phyloP scores from a whole-genome alignment of 2,797 vertebrate genomes.

The Enteromius afrohamiltoni region DNA sequence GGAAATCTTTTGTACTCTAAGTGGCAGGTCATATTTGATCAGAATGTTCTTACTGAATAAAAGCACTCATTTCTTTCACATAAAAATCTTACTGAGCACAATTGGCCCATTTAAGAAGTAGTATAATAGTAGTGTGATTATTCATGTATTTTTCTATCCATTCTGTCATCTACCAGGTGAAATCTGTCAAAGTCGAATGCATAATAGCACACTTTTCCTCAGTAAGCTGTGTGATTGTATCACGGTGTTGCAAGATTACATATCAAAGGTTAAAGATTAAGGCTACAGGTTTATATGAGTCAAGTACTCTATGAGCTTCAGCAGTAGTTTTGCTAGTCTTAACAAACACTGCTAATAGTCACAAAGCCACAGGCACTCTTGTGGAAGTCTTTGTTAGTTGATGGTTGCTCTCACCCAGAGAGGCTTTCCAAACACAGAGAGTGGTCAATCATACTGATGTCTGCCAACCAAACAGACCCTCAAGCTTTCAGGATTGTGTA shows the following conservation, averaged over 20 bases:
- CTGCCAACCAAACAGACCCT: background rate
- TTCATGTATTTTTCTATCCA: background rate
- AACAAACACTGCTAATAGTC: background rate
- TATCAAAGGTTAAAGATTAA: background rate
- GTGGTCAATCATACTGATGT: constrained; percentile 41
- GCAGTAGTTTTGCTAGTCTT: background rate
- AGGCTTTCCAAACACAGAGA: constrained; percentile 17
- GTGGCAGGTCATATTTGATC: background rate
- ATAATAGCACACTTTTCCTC: background rate
- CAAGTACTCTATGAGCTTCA: background rate
- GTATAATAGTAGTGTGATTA: background rate
- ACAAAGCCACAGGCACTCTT: background rate
- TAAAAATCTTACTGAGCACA: constrained; percentile 5
- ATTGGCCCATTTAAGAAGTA: background rate
- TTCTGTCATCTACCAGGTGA: background rate
- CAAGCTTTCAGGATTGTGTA: constrained; percentile 24
- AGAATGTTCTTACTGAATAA: background rate
- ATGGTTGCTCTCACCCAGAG: background rate
- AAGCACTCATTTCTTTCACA: background rate
- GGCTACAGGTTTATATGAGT: background rate
- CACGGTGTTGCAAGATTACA: background rate
- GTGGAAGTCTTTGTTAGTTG: constrained; percentile 13
- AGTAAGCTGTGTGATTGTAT: background rate
- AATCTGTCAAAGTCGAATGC: background rate
- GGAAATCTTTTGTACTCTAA: background rate